Evolutionary conservation across 2,888 invertebrate genomes (phyloP), one percentile per base, ranked within the genome.

Genomic region (Cryptops parisi): DNA sequence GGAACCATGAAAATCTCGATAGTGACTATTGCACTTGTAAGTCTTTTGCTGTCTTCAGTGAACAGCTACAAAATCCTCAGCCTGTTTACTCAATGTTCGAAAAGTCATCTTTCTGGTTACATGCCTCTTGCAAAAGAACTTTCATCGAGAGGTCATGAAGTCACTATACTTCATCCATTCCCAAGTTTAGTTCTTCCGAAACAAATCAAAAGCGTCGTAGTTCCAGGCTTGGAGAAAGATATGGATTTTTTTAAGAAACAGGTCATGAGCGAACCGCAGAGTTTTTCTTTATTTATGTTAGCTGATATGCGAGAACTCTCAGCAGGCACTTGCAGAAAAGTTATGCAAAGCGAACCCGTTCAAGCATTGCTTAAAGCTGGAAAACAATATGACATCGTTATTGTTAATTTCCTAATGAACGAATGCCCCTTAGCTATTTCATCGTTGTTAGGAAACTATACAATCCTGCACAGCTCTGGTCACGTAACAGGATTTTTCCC

Each of bases 391-490:
- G 47, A 47, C 17, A 27, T 47, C 17, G 47, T 47, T 27, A 26
- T 47, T 21, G 33, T 47, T 6, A n/a, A 19, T 15, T 26, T 19
- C 17, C 2, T 47, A 27, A 12, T 47, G 27, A 47, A 47, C 19
- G 47, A 47, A 3, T 47, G 47, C 27, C 21, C 47, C 3, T 6
- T 47, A 27, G 47, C 47, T 12, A 47, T 27, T 27, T 26, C 47
- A 25, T 33, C 47, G 2, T 27, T 47, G 17, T 27, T 47, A 3
- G 47, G 47, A 4, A 47, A 47, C 21, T 12, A 47, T 21, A 27
- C 33, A 3, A 47, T 47, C 5, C 1, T 26, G 2, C 33, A 26
- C 19, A n/a, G 26, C 19, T 2, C 47, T 15, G 2, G 17, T n/a
- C 17, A n/a, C 12, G 9, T 26, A 2, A 3, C 27, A 2, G 17